Evolutionary conservation across 2,113 vertebrate species (phyloP).

Genomic region (Hippoglossus stenolepis): DNA sequence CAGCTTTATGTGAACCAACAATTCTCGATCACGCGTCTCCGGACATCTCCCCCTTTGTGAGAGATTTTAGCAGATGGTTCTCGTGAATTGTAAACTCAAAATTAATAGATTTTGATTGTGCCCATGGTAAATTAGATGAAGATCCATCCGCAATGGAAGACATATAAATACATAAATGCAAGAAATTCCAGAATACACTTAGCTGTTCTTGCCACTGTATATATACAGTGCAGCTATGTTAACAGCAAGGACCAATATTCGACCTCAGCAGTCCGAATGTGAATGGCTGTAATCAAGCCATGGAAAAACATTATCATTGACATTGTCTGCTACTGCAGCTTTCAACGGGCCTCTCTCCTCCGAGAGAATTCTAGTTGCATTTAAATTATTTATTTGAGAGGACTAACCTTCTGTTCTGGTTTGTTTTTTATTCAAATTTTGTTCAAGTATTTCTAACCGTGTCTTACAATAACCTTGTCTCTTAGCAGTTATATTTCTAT

Average conservation of each 20-base stretch:
- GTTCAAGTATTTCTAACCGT: too few species aligned
- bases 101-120: too few species aligned
- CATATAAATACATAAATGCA: not conserved
- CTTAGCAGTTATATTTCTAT: too few species aligned
- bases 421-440: too few species aligned
- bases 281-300: conserved; percentile 47
- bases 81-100: too few species aligned
- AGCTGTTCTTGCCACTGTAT: not conserved
- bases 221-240: not conserved
- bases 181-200: not conserved
- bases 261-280: conserved; percentile 30
- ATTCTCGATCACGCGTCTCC: too few species aligned
- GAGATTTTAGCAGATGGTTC: too few species aligned
- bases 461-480: too few species aligned
- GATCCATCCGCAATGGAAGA: not conserved
- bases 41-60: too few species aligned
- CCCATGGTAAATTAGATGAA: not conserved
- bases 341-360: conserved; percentile 15
- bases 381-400: not conserved
- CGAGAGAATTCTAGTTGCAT: not conserved
- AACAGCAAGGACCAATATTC: conserved; percentile 20
- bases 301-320: conserved; percentile 6
- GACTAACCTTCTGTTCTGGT: not conserved
- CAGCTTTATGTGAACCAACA: too few species aligned
- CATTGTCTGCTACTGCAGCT: conserved; percentile 21